Evolutionary conservation across 1,140 invertebrate species (phyloP).

Genomic region (Solen grandis): DNA sequence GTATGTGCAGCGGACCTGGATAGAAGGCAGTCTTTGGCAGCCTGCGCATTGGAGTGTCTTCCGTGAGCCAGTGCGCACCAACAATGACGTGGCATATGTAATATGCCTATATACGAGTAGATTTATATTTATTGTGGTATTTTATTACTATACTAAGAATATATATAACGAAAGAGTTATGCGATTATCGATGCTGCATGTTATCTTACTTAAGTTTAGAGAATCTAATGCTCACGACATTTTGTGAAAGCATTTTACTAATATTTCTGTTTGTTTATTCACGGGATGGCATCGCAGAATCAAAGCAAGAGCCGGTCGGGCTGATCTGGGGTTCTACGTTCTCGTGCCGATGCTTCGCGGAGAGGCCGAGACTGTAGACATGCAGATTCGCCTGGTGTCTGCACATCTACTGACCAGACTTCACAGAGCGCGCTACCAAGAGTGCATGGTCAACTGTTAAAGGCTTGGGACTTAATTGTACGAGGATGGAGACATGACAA

Average conservation of each 20-base stretch:
- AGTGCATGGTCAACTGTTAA: not conserved
- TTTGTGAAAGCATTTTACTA: too few relatives aligned
- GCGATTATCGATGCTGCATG: too few relatives aligned
- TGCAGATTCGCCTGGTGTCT: conserved; percentile 9
- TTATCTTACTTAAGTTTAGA: too few relatives aligned
- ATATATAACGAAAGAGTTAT: too few relatives aligned
- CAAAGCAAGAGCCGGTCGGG: not conserved
- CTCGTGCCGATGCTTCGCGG: not conserved
- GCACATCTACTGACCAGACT: conserved; percentile 1
- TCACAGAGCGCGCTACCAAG: not conserved
- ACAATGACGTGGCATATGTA: conserved; percentile 40
- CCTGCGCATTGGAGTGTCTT: not conserved
- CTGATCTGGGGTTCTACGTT: conserved; percentile 2
- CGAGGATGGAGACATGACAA: too few relatives aligned
- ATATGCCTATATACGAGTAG: too few relatives aligned
- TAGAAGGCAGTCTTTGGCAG: not conserved
- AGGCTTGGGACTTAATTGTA: conserved; percentile 25
- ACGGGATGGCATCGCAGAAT: conserved; percentile 25
- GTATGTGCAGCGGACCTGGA: conserved; percentile 4
- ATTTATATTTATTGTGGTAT: too few relatives aligned
- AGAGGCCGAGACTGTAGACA: conserved; percentile 5
- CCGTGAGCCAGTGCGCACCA: conserved; percentile 9
- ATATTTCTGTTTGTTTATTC: too few relatives aligned
- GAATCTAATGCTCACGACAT: too few relatives aligned
- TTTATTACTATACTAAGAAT: too few relatives aligned